phyloP scores from a whole-genome alignment of 2,113 vertebrate species.

The Diphyllodes magnificus region DNA sequence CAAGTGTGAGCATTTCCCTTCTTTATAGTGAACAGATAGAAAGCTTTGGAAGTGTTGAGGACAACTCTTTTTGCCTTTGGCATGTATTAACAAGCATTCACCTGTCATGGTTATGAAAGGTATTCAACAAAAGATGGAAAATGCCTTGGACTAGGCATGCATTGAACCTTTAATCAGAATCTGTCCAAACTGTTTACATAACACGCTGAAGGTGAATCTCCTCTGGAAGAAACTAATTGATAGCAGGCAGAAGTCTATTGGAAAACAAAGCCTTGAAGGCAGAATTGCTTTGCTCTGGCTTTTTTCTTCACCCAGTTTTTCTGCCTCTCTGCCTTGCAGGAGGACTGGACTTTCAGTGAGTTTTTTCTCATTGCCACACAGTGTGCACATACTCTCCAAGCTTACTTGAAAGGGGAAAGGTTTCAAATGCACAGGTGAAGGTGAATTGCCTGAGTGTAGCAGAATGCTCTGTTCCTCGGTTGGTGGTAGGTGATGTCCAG shows the following conservation, averaged over 20 bases:
- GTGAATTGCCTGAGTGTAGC: not conserved
- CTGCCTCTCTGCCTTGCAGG: not conserved
- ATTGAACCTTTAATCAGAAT: not conserved
- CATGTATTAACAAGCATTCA: not conserved
- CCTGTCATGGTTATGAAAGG: accelerated
- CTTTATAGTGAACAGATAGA: not conserved
- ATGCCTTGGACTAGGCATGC: not conserved
- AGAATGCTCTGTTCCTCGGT: not conserved
- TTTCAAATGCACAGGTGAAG: not conserved
- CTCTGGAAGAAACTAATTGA: not conserved
- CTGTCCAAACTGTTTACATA: not conserved
- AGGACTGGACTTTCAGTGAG: not conserved
- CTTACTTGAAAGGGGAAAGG: not conserved
- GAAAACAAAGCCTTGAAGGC: not conserved
- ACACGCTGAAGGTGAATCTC: not conserved
- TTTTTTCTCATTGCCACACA: not conserved
- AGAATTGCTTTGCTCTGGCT: not conserved
- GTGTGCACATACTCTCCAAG: not conserved
- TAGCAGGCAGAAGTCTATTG: not conserved
- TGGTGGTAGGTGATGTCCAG: not conserved
- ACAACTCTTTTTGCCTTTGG: not conserved
- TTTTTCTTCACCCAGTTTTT: not conserved
- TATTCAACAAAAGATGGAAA: not conserved
- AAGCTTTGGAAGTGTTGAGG: not conserved
- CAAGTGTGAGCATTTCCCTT: not conserved